Percentiles rank a stretch among this genome's conserved stretches.
These are phyloP conservation scores for Opisthograptis luteolata DNA, from an alignment of 2,888 invertebrate species.

Conservation along the genomic window DNA sequence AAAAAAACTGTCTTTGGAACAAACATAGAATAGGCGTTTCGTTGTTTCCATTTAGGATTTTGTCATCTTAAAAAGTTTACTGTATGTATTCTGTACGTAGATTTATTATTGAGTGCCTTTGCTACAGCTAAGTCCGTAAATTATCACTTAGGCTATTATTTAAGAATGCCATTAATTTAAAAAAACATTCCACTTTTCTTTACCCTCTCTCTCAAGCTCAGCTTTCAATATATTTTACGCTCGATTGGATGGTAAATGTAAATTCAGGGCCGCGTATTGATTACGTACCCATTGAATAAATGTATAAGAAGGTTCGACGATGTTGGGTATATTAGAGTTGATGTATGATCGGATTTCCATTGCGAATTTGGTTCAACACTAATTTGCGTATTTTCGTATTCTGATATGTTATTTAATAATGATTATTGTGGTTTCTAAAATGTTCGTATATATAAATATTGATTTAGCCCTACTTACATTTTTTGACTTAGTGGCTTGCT, in stretches of 20 bases:
- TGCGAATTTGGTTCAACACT: constrained; percentile 18
- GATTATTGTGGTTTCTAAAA: background rate
- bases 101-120: too few relatives aligned
- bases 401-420: constrained; percentile 16
- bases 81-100: too few relatives aligned
- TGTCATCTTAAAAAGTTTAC: too few relatives aligned
- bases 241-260: constrained; percentile 44
- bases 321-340: constrained; percentile 11
- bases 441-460: background rate
- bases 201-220: constrained; percentile 53
- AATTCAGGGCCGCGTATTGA: constrained; percentile 37
- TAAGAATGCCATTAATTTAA: too few relatives aligned
- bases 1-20: too few relatives aligned
- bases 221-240: constrained; percentile 57
- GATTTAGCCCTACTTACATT: too few relatives aligned
- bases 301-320: constrained; percentile 18
- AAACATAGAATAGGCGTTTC: too few relatives aligned
- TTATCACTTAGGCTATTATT: too few relatives aligned
- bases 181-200: constrained; percentile 36
- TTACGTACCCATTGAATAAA: constrained; percentile 25
- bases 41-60: too few relatives aligned
- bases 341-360: constrained; percentile 16
- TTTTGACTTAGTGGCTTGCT: too few relatives aligned
- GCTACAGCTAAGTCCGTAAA: too few relatives aligned
- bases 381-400: constrained; percentile 21